These are phyloP conservation scores for Andrena minutula DNA, from an alignment of 2,888 invertebrate species.

Conservation along the genomic window DNA sequence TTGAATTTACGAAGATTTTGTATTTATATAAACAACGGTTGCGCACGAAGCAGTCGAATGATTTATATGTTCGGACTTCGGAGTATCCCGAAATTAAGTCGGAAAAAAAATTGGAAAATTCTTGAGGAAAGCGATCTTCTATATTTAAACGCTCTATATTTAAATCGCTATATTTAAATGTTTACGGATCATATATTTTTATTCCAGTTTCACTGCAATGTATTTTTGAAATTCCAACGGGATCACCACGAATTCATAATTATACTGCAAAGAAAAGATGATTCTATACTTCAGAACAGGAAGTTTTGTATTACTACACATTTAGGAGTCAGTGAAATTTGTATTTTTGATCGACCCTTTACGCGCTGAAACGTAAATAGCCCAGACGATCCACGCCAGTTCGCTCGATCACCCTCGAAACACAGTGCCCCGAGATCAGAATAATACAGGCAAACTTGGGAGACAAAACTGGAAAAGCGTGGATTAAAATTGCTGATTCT, in stretches of 20 bases:
- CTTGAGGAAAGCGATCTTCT: not conserved
- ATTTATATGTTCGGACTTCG: conserved; percentile 7
- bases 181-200: not conserved
- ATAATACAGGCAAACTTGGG: not conserved
- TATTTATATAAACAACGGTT: not conserved
- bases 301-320: not conserved
- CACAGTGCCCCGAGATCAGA: not conserved
- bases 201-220: not conserved
- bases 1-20: no score
- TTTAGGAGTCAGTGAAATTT: not conserved
- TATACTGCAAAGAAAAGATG: not conserved
- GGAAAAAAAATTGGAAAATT: not conserved
- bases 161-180: not conserved
- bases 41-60: not conserved
- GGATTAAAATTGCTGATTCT: no score
- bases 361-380: not conserved
- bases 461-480: not conserved
- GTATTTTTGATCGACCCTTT: not conserved
- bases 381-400: not conserved
- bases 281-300: no score
- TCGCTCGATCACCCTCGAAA: not conserved
- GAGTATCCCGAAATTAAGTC: not conserved
- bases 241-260: not conserved
- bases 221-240: not conserved
- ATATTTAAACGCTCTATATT: conserved; percentile 2